Evolutionary conservation across 2,888 invertebrate species (phyloP).

Genomic region (Tachina fera): DNA sequence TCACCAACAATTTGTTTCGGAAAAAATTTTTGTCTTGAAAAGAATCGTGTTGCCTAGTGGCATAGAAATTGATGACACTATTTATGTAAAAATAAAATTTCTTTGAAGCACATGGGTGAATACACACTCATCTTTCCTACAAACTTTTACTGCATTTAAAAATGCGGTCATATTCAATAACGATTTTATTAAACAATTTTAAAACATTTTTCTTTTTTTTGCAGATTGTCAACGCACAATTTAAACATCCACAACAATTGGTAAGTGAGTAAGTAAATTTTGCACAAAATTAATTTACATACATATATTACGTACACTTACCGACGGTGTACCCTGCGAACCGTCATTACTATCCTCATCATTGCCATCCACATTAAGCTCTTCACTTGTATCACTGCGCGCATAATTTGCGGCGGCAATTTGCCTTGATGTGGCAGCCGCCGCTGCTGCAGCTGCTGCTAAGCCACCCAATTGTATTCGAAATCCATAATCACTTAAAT

Average conservation of each 20-base stretch:
- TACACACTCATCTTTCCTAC: no score
- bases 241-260: neutral
- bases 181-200: no score
- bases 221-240: neutral
- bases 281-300: no score
- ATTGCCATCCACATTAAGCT: slow-evolving; percentile 83
- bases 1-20: no score
- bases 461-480: slow-evolving; percentile 83
- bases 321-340: slow-evolving; percentile 83
- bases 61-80: no score
- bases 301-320: slow-evolving; percentile 74
- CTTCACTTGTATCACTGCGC: slow-evolving; percentile 83
- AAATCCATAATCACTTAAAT: slow-evolving; percentile 83
- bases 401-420: slow-evolving; percentile 82
- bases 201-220: neutral
- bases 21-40: no score
- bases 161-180: no score
- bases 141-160: no score
- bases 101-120: no score
- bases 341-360: slow-evolving; percentile 83
- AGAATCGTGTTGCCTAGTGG: no score
- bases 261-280: neutral
- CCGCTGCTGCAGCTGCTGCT: slow-evolving; percentile 82
- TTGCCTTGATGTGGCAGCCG: slow-evolving; percentile 80
- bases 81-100: no score